Evolutionary conservation across 2,113 vertebrate species (phyloP).

Genomic region (Datnioides undecimradiatus): DNA sequence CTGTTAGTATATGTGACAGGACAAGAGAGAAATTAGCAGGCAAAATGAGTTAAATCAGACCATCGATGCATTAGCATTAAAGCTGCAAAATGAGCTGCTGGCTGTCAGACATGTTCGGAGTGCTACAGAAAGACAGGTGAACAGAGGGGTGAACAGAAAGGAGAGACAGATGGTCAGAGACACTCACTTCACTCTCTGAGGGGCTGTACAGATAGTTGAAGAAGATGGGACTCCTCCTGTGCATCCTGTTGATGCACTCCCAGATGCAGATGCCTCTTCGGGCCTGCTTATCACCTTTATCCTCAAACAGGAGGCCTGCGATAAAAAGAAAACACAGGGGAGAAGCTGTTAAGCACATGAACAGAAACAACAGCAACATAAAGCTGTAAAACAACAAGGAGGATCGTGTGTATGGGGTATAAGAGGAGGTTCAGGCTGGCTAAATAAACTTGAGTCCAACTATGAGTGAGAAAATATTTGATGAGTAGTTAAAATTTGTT

Average conservation of each 20-base stretch:
- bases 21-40: background rate
- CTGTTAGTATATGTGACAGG: background rate
- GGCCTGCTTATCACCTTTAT: constrained; percentile 95
- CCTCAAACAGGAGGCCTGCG: constrained; percentile 94
- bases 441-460: too few relatives aligned
- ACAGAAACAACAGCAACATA: too few relatives aligned
- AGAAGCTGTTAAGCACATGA: constrained; percentile 47
- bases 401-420: background rate
- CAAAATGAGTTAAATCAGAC: background rate
- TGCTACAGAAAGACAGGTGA: background rate
- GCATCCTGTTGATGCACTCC: constrained; percentile 95
- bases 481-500: too few relatives aligned
- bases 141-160: background rate
- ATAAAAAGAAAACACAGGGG: constrained; percentile 51
- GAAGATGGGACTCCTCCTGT: constrained; percentile 93
- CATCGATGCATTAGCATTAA: background rate
- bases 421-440: background rate
- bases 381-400: background rate
- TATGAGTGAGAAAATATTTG: too few relatives aligned
- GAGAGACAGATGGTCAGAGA: background rate
- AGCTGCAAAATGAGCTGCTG: background rate
- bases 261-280: constrained; percentile 96
- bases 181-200: constrained; percentile 86
- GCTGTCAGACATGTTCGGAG: background rate
- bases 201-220: constrained; percentile 96